Percentiles rank a stretch among this genome's conserved stretches.
phyloP scores from a whole-genome alignment of 2,113 vertebrate genomes.

The Phyllostomus discolor region DNA sequence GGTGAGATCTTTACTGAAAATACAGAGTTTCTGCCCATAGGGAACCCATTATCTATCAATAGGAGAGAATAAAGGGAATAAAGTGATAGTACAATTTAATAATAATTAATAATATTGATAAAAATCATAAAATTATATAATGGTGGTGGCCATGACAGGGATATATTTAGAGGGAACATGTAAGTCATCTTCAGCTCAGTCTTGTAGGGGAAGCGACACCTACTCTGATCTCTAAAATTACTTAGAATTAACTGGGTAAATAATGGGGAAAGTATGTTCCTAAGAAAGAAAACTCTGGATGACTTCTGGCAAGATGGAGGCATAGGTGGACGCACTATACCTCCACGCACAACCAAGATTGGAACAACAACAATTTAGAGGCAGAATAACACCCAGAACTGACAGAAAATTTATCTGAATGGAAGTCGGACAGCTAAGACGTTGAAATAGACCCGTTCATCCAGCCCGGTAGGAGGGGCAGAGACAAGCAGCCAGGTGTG shows the following conservation, averaged over 20 bases:
- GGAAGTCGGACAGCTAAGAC: too few species aligned
- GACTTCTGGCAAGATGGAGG: too few species aligned
- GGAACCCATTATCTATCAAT: not conserved
- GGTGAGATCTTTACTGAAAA: not conserved
- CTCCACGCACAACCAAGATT: too few species aligned
- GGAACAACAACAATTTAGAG: too few species aligned
- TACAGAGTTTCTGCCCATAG: not conserved
- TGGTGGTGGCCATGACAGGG: not conserved
- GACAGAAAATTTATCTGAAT: too few species aligned
- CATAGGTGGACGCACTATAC: too few species aligned
- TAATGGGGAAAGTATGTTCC: not conserved
- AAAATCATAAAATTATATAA: slow-evolving; percentile 10
- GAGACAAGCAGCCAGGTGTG: too few species aligned
- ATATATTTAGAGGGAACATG: not conserved
- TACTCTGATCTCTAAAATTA: not conserved
- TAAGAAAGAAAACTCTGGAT: not conserved
- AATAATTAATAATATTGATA: not conserved
- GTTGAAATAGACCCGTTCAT: too few species aligned
- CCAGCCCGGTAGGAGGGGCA: too few species aligned
- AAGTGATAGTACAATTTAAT: not conserved
- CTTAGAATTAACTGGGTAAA: not conserved
- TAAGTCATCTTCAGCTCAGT: not conserved
- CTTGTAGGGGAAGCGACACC: not conserved
- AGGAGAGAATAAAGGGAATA: not conserved
- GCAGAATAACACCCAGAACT: too few species aligned